Evolutionary conservation across 1,140 invertebrate genomes (phyloP).

Genomic region (Neuroterus valhalla): DNA sequence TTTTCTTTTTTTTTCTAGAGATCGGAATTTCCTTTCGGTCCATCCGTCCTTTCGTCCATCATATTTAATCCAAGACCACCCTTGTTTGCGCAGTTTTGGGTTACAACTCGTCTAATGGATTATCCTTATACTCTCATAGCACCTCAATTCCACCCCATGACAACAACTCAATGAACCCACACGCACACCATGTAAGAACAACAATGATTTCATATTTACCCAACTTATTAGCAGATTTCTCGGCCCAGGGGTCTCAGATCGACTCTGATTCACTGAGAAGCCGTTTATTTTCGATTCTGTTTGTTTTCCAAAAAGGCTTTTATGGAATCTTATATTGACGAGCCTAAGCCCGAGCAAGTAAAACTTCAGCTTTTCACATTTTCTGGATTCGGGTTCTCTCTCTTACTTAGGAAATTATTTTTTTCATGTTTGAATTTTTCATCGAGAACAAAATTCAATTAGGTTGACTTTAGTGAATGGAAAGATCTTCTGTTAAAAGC

Average conservation of each 20-base stretch:
- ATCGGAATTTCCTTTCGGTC: conserved; percentile 32
- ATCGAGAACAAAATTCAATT: background rate
- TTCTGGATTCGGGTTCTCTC: background rate
- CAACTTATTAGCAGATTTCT: conserved; percentile 68
- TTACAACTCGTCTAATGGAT: conserved; percentile 73
- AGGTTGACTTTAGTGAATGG: no score
- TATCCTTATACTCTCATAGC: conserved; percentile 66
- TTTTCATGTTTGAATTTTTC: background rate
- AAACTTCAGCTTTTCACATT: background rate
- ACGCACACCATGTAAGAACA: conserved; percentile 62
- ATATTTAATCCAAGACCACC: conserved; percentile 71
- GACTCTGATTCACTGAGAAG: conserved; percentile 41
- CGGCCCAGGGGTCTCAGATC: conserved; percentile 35
- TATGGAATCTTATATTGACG: conserved; percentile 49
- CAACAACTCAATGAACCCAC: conserved; percentile 50
- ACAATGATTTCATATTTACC: conserved; percentile 67
- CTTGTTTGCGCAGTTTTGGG: conserved; percentile 72
- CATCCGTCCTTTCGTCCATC: conserved; percentile 52
- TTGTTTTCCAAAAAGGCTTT: conserved; percentile 44
- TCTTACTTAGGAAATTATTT: background rate
- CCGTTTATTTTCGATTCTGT: conserved; percentile 55
- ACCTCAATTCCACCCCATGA: conserved; percentile 46
- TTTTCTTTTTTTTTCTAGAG: conserved; percentile 32
- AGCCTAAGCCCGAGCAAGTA: background rate
- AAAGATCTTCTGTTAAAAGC: no score